Base-by-base conservation (phyloP, 2,797 vertebrate genomes). In the Tolypeutes matacus region DNA sequence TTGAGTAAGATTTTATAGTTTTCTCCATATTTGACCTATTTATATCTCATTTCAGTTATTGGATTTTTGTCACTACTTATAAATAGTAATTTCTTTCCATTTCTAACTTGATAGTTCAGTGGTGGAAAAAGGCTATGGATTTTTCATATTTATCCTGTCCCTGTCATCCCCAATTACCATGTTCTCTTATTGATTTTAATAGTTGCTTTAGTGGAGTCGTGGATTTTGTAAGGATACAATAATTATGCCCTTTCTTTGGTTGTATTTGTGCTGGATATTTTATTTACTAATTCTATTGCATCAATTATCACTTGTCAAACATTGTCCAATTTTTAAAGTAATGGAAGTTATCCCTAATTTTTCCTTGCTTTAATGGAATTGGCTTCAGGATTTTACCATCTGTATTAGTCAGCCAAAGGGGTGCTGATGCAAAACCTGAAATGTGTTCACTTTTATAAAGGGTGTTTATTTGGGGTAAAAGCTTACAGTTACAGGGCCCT, bases 11-110 rank as follows among this genome's bases (percentile, higher is more conserved):
- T 34, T 89, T 78, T 76, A 69, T 39, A 70, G 39, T 29, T 86
- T 62, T 87, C 21, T 62, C 51, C 46, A 86, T 90, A 90, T 88
- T 62, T 73, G 5, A 93, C 21, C 1, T 83, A 29, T 31, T n/a
- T 87, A 58, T 69, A 86, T 62, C 25, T 77, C 20, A 81, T 49
- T 89, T 95, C 62, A 72, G 85, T 86, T 76, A 88, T 72, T 51
- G 88, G 18, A 49, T 80, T 2, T 56, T 92, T 83, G 29, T 78
- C 77, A 76, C 3, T 72, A 56, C 11, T 69, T 69, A 85, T 53
- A 9, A 58, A 84, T 34, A 73, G 62, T 56, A 69, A 83, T 89
- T 64, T 83, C 17, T 81, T 85, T 34, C 4, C 18, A 85, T 53
- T 80, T 92, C 53, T 72, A 94, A 81, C 5, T 82, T 77, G 1